Evolutionary conservation across 2,797 vertebrate genomes (phyloP).

Genomic region (Apogon talboti): DNA sequence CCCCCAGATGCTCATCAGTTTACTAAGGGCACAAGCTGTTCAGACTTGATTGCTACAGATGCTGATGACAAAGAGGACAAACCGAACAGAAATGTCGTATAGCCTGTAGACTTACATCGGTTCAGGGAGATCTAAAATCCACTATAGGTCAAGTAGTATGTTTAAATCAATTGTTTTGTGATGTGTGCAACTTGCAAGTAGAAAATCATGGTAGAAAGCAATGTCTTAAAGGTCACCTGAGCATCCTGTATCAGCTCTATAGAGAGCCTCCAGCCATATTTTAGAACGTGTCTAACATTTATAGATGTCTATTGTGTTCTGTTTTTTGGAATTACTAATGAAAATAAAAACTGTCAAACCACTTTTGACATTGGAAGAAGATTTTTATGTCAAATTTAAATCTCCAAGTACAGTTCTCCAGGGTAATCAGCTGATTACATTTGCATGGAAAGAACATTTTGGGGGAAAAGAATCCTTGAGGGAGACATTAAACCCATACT

Average conservation of each 20-base stretch:
- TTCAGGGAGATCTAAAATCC: constrained; percentile 16
- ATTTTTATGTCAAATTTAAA: too few species aligned
- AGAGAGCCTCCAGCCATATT: constrained; percentile 45
- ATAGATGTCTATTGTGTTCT: constrained; percentile 34
- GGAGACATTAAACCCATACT: too few species aligned
- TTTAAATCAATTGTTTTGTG: constrained; percentile 52
- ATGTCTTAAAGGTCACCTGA: constrained; percentile 28
- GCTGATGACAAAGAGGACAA: constrained; percentile 27
- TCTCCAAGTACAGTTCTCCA: too few species aligned
- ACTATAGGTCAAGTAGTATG: constrained; percentile 38
- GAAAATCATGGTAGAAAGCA: constrained; percentile 44
- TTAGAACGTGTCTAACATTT: constrained; percentile 48
- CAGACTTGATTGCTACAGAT: constrained; percentile 17
- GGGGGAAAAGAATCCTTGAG: too few species aligned
- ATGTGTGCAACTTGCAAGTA: constrained; percentile 41
- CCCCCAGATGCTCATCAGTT: constrained; percentile 11
- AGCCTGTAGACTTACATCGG: constrained; percentile 21
- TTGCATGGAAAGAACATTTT: too few species aligned
- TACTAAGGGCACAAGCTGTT: constrained; percentile 8
- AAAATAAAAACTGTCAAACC: constrained; percentile 62
- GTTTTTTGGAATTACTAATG: constrained; percentile 67
- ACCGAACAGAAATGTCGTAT: constrained; percentile 24
- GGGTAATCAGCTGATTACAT: too few species aligned
- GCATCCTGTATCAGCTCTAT: constrained; percentile 39
- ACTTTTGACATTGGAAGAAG: not conserved